These are phyloP conservation scores for Lineus longissimus DNA, from an alignment of 1,140 invertebrate species.

Conservation along the genomic window DNA sequence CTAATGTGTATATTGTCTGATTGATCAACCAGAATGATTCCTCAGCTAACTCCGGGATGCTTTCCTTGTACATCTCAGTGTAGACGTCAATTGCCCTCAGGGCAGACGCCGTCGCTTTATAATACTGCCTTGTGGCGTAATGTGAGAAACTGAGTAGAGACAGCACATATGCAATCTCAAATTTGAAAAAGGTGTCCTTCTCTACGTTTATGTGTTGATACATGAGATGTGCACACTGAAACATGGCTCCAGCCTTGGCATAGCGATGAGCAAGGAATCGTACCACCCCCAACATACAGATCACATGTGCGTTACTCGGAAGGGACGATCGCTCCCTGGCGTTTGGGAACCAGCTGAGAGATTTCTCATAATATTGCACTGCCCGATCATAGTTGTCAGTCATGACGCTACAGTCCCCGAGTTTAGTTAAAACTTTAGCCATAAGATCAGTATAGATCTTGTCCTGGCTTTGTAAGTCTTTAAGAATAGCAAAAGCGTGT, in stretches of 20 bases:
- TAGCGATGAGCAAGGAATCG: constrained; percentile 50
- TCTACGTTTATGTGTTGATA: constrained; percentile 24
- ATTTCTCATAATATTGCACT: constrained; percentile 42
- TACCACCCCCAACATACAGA: constrained; percentile 48
- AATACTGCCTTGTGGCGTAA: constrained; percentile 47
- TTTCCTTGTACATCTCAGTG: constrained; percentile 38
- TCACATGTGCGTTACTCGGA: constrained; percentile 36
- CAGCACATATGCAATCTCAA: constrained; percentile 29
- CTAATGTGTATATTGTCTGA: constrained; percentile 47
- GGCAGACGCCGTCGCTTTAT: constrained; percentile 46
- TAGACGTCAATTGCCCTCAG: constrained; percentile 45
- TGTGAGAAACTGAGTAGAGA: constrained; percentile 45
- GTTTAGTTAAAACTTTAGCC: constrained; percentile 38
- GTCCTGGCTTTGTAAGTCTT: constrained; percentile 27
- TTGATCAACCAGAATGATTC: constrained; percentile 47
- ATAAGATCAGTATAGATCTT: constrained; percentile 37
- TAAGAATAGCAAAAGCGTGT: constrained; percentile 37
- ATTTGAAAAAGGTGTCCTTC: not conserved
- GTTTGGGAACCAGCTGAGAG: constrained; percentile 29
- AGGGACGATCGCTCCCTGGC: constrained; percentile 1
- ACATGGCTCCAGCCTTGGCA: constrained; percentile 38
- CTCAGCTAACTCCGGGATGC: constrained; percentile 33
- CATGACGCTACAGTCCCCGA: constrained; percentile 48
- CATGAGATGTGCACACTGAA: constrained; percentile 42
- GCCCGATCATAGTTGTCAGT: constrained; percentile 42